Percentiles rank a stretch among this genome's conserved stretches.
Conservation (phyloP, 2,888 invertebrate genomes). For the Agelastica alni region DNA sequence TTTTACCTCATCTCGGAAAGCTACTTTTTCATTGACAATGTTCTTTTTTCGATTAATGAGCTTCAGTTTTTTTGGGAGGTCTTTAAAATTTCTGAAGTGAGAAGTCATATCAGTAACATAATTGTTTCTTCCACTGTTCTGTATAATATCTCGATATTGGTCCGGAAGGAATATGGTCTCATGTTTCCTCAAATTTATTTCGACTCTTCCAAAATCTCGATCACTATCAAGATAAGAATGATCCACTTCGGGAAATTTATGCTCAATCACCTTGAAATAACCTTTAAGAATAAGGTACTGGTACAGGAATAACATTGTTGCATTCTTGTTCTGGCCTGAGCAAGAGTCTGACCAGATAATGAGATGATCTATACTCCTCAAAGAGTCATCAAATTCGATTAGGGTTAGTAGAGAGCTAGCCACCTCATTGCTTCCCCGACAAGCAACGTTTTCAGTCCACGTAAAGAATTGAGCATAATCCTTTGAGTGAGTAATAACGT, state of each 20-base stretch:
- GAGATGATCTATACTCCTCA: slow-evolving; percentile 19
- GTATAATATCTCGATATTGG: background rate
- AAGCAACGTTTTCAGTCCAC: slow-evolving; percentile 41
- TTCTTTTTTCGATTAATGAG: too few relatives aligned
- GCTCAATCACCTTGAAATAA: slow-evolving; percentile 42
- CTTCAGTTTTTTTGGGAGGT: too few relatives aligned
- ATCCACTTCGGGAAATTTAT: slow-evolving; percentile 48
- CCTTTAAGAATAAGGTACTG: slow-evolving; percentile 40
- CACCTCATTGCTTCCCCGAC: slow-evolving; percentile 8
- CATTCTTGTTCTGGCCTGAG: slow-evolving; percentile 44
- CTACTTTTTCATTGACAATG: too few relatives aligned
- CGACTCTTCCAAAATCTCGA: slow-evolving; percentile 46
- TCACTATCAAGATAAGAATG: slow-evolving; percentile 48
- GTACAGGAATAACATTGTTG: slow-evolving; percentile 38
- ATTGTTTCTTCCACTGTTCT: background rate
- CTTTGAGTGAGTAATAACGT: slow-evolving; percentile 14
- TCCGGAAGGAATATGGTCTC: slow-evolving; percentile 21
- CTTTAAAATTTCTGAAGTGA: too few relatives aligned
- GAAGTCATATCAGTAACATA: background rate
- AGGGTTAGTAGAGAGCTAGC: background rate
- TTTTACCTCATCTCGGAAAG: too few relatives aligned
- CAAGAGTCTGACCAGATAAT: slow-evolving; percentile 41
- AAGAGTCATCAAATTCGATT: background rate
- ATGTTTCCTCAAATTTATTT: slow-evolving; percentile 43
- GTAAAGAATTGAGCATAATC: slow-evolving; percentile 20